Base-by-base conservation (phyloP, 2,888 invertebrate species). In the Apamea anceps region DNA sequence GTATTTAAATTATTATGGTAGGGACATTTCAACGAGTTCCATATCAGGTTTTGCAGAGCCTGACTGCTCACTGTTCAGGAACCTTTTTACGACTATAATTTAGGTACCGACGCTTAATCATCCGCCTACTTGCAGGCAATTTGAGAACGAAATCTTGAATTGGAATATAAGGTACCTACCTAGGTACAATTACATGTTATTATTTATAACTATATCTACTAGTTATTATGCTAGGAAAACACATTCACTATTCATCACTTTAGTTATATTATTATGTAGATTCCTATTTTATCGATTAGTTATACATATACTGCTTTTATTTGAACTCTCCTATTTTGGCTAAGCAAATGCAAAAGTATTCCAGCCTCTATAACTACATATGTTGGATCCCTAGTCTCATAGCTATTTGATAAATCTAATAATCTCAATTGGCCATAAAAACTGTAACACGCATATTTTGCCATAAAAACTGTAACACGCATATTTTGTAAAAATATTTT, bases 41-140 rank as follows among this genome's bases (percentile, higher is more conserved):
- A 57, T 75, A 82, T 51, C 86, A 83, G 80, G 86, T 86, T 85
- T 86, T 70, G 75, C 77, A 72, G 71, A 67, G 15, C n/a, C 51
- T 71, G 48, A n/a, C 66, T 48, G 37, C 54, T 82, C 70, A 48
- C 28, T 79, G 63, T 78, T 72, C 67, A 80, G 65, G 66, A 80
- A 86, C n/a, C 21, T 54, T 75, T 77, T 72, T 62, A 42, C 42
- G 37, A 73, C 42, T 60, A 0, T 71, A 51, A 71, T 79, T 82
- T 75, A 63, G 63, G 25, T 12, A 37, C 65, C 12, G 21, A 37
- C 25, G 15, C 63, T 54, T 71, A 67, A 72, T n/a, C 2, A 12
- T 42, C 73, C 48, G 1, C 65, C 65, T 65, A 75, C 67, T 48
- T 62, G 15, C 15, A 15, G 6, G 13, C 13, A 72, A 48, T 63